A percentile compares a stretch with the other conserved stretches of the same genome.
These are phyloP conservation scores for Clupea harengus DNA, from an alignment of 2,113 vertebrate genomes.

Conservation along the genomic window DNA sequence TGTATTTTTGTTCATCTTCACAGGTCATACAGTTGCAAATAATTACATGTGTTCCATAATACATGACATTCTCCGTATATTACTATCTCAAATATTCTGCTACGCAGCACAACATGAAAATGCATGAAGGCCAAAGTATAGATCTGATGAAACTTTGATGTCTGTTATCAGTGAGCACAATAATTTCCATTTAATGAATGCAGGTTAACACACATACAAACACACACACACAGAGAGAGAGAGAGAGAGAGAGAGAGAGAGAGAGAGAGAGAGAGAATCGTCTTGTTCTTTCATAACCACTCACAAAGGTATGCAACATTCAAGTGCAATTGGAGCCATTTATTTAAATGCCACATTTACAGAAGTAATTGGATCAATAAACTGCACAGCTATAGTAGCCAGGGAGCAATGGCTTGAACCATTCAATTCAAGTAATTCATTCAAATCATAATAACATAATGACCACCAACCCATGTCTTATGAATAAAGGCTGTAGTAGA, in stretches of 20 bases:
- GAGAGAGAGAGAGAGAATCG: background rate
- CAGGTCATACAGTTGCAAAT: background rate
- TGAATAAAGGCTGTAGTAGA: background rate
- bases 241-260: background rate
- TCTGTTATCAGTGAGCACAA: background rate
- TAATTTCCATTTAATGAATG: background rate
- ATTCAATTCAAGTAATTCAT: background rate
- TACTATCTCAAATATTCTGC: background rate
- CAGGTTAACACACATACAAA: background rate
- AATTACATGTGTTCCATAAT: background rate
- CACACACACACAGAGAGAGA: background rate
- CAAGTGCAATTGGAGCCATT: background rate
- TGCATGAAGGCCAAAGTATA: background rate
- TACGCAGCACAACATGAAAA: background rate
- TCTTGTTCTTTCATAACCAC: background rate
- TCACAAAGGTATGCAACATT: background rate
- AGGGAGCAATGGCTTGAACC: background rate
- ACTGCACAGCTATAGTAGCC: background rate
- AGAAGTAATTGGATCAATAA: background rate
- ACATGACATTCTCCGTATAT: background rate
- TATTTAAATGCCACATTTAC: background rate
- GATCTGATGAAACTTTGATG: conserved; percentile 2
- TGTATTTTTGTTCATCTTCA: conserved; percentile 9
- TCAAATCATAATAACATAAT: background rate
- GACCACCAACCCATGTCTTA: background rate